Evolutionary conservation across 2,797 vertebrate genomes (phyloP).

Genomic region (Sparidentex hasta): DNA sequence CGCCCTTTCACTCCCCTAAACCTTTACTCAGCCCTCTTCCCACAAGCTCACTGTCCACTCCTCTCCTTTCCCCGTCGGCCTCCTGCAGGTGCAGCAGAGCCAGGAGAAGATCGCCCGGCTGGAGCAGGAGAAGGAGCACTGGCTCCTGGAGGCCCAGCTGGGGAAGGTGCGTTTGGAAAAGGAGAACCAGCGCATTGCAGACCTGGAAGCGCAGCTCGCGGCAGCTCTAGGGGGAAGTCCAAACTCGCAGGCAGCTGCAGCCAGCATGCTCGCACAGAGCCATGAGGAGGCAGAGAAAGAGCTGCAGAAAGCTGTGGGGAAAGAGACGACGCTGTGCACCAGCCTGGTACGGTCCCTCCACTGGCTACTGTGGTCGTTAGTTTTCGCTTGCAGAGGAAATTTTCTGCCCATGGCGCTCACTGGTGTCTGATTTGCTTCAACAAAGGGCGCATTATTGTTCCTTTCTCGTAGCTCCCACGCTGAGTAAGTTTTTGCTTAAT

Average conservation of each 20-base stretch:
- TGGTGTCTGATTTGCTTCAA: slow-evolving; percentile 61
- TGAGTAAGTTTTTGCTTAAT: slow-evolving; percentile 57
- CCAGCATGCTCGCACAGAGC: slow-evolving; percentile 32
- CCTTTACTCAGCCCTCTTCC: slow-evolving; percentile 18
- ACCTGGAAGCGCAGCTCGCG: slow-evolving; percentile 87
- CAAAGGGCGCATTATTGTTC: slow-evolving; percentile 64
- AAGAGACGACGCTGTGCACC: slow-evolving; percentile 84
- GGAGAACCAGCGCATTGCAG: slow-evolving; percentile 91
- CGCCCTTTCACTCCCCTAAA: slow-evolving; percentile 26
- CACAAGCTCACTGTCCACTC: slow-evolving; percentile 51
- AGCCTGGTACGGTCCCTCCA: slow-evolving; percentile 87
- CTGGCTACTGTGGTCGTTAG: slow-evolving; percentile 35
- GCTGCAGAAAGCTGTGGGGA: slow-evolving; percentile 66
- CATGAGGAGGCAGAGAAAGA: slow-evolving; percentile 81
- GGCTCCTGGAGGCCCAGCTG: slow-evolving; percentile 97
- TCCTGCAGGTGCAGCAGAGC: slow-evolving; percentile 93
- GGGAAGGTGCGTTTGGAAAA: slow-evolving; percentile 97
- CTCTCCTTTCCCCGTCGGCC: slow-evolving; percentile 24
- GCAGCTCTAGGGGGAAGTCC: slow-evolving; percentile 70
- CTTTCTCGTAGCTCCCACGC: slow-evolving; percentile 51
- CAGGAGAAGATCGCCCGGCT: slow-evolving; percentile 97
- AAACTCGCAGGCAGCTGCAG: slow-evolving; percentile 69
- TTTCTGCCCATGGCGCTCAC: slow-evolving; percentile 29
- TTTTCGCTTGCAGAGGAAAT: slow-evolving; percentile 44
- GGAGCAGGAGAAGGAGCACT: slow-evolving; percentile 99